Conservation (phyloP, 2,888 invertebrate species). For the Hemicrepidius hirtus region DNA sequence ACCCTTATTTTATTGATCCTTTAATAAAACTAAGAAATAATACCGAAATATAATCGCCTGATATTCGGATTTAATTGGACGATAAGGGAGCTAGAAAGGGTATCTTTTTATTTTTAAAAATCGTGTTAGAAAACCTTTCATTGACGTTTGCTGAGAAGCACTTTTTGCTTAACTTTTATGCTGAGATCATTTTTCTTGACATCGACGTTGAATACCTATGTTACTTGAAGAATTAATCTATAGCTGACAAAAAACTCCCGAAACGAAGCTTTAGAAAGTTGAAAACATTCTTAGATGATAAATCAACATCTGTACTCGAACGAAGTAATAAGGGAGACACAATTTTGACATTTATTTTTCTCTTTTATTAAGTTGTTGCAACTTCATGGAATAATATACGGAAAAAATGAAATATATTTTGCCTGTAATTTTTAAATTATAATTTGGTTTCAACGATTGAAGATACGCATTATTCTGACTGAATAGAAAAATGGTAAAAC, state of each 20-base stretch:
- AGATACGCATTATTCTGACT: too few species aligned
- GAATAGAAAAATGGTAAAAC: too few species aligned
- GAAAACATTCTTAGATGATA: slow-evolving; percentile 16
- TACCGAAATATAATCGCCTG: too few species aligned
- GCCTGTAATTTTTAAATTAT: too few species aligned
- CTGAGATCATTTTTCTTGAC: slow-evolving; percentile 23
- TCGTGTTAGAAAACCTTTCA: not conserved
- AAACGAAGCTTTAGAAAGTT: not conserved
- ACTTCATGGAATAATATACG: not conserved
- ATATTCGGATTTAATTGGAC: too few species aligned
- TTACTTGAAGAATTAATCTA: slow-evolving; percentile 28
- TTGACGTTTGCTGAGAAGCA: slow-evolving; percentile 5
- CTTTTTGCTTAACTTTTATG: slow-evolving; percentile 24
- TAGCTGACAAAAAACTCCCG: slow-evolving; percentile 14
- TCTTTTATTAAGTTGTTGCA: slow-evolving; percentile 12
- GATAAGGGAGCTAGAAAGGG: not conserved
- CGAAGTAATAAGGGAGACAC: slow-evolving; percentile 1
- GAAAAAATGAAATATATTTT: not conserved
- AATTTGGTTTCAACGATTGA: too few species aligned
- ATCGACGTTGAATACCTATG: slow-evolving; percentile 23
- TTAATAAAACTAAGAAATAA: not conserved
- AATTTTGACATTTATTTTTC: slow-evolving; percentile 15
- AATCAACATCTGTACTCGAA: slow-evolving; percentile 16
- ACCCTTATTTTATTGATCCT: not conserved
- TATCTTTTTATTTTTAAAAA: not conserved